These are phyloP conservation scores for Tinea semifulvella DNA, from an alignment of 2,888 invertebrate genomes.

Conservation along the genomic window DNA sequence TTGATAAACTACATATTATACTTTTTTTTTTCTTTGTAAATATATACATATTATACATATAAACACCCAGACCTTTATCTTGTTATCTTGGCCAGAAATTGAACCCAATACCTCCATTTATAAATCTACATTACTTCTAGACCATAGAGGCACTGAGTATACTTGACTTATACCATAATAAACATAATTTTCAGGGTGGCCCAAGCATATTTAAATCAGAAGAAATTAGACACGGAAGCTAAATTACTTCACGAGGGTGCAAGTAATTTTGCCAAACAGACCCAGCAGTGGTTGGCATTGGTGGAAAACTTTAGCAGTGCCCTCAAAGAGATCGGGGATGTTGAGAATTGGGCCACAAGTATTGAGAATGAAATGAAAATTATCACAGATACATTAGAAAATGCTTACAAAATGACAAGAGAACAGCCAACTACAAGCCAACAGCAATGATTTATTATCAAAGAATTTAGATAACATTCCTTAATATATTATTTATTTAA, in stretches of 20 bases:
- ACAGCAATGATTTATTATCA: conserved; percentile 1
- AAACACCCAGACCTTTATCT: too few species aligned
- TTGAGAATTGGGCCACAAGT: conserved; percentile 97
- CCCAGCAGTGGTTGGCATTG: conserved; percentile 94
- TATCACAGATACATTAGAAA: conserved; percentile 90
- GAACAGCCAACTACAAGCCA: conserved; percentile 33
- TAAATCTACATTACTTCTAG: too few species aligned
- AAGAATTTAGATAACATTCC: conserved; percentile 1
- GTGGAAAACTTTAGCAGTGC: conserved; percentile 89
- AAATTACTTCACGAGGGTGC: conserved; percentile 95
- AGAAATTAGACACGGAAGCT: conserved; percentile 96
- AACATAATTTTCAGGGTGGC: conserved; percentile 87
- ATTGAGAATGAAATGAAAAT: conserved; percentile 96
- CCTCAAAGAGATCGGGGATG: conserved; percentile 96
- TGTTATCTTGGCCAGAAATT: too few species aligned
- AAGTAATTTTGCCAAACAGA: conserved; percentile 94
- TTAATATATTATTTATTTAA: neutral
- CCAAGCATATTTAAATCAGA: conserved; percentile 98
- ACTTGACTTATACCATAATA: too few species aligned
- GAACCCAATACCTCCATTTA: too few species aligned
- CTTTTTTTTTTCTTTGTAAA: too few species aligned
- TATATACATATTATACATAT: too few species aligned
- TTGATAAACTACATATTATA: too few species aligned
- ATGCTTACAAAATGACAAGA: conserved; percentile 84
- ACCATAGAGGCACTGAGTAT: too few species aligned